These are phyloP conservation scores for Oncopeltus fasciatus DNA, from an alignment of 1,140 invertebrate genomes.

Conservation along the genomic window DNA sequence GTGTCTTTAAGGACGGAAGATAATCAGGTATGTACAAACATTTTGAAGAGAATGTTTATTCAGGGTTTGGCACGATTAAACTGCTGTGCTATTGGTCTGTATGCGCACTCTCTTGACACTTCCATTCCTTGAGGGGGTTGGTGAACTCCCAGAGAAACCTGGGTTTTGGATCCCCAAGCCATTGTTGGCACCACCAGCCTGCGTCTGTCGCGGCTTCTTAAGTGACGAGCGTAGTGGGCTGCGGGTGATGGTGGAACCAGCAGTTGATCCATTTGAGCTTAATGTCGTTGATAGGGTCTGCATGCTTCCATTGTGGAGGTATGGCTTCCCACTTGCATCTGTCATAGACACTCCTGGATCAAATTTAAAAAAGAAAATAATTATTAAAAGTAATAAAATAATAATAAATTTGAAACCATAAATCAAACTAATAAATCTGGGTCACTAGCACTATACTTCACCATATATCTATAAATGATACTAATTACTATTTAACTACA, in stretches of 20 bases:
- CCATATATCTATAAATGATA: too few relatives aligned
- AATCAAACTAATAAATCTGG: background rate
- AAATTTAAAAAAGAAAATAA: background rate
- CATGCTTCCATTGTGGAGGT: conserved; percentile 61
- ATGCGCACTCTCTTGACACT: conserved; percentile 77
- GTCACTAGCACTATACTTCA: too few relatives aligned
- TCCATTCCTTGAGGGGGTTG: conserved; percentile 60
- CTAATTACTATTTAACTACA: too few relatives aligned
- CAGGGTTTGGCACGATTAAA: conserved; percentile 29
- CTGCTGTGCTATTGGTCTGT: conserved; percentile 74
- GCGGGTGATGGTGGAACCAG: conserved; percentile 39
- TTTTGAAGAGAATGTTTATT: too few relatives aligned
- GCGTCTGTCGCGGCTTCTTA: conserved; percentile 51
- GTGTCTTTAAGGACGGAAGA: too few relatives aligned
- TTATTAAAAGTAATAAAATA: background rate
- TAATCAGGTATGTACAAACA: too few relatives aligned
- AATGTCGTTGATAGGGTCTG: conserved; percentile 54
- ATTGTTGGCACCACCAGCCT: conserved; percentile 29
- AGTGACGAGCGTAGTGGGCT: conserved; percentile 64
- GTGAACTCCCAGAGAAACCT: conserved; percentile 62
- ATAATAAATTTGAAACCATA: background rate
- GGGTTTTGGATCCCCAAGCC: conserved; percentile 72
- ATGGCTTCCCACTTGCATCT: conserved; percentile 65
- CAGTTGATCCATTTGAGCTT: conserved; percentile 42
- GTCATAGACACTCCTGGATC: conserved; percentile 48